Conservation (phyloP, 1,140 invertebrate genomes). For the Coenobita brevimanus region DNA sequence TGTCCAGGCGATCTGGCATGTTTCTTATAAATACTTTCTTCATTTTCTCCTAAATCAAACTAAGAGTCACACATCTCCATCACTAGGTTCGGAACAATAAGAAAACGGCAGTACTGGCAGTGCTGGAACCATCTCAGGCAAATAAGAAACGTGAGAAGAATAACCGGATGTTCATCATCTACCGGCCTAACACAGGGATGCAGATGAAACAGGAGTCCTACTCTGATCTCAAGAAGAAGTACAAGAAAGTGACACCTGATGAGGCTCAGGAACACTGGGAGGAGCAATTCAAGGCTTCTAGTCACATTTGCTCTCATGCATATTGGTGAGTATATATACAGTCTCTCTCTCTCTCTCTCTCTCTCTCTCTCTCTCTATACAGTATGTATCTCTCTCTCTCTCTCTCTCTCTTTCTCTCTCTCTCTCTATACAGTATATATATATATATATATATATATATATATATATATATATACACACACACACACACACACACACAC, state of each 20-base stretch:
- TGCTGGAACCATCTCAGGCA: constrained; percentile 76
- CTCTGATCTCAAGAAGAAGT: constrained; percentile 94
- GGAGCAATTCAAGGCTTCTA: constrained; percentile 89
- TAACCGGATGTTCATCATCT: constrained; percentile 82
- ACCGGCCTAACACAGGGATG: constrained; percentile 84
- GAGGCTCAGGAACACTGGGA: constrained; percentile 90
- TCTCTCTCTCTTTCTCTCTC: no score
- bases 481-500: no score
- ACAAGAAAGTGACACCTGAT: constrained; percentile 85
- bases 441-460: no score
- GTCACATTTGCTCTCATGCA: constrained; percentile 90
- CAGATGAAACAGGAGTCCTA: constrained; percentile 88
- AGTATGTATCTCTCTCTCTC: no score
- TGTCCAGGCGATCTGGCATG: no score
- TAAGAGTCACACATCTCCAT: constrained; percentile 9
- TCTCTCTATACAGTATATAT: no score
- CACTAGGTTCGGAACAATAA: constrained; percentile 84
- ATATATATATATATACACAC: no score
- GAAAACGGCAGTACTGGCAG: constrained; percentile 87
- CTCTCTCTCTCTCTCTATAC: no score
- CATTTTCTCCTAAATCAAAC: no score
- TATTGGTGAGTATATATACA: constrained; percentile 89
- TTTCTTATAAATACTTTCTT: no score
- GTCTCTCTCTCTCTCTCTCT: no score
- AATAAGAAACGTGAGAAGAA: constrained; percentile 78